phyloP scores from a whole-genome alignment of 1,140 invertebrate genomes.

The Lucilia cuprina region DNA sequence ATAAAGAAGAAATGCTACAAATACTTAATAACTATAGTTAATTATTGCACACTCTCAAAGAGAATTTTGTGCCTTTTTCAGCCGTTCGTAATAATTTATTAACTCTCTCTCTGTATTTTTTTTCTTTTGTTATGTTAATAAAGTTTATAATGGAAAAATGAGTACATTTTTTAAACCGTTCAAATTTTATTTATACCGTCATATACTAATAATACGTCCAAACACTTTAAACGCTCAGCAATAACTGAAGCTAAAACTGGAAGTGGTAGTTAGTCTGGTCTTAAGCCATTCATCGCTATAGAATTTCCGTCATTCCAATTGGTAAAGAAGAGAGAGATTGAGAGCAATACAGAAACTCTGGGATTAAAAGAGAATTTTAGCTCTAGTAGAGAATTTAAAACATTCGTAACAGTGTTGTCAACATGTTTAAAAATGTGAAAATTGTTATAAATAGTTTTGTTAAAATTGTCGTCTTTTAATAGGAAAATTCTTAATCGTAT shows the following conservation, averaged over 20 bases:
- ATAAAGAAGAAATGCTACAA: constrained; percentile 7
- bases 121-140: background rate
- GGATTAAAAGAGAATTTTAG: background rate
- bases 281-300: constrained; percentile 15
- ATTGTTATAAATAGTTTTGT: too few relatives aligned
- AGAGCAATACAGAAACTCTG: background rate
- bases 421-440: background rate
- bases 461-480: too few relatives aligned
- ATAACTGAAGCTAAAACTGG: constrained; percentile 48
- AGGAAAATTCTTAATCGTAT: too few relatives aligned
- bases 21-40: background rate
- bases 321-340: background rate
- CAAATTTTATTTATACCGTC: background rate
- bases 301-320: constrained; percentile 36
- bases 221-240: constrained; percentile 47
- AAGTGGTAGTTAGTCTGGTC: background rate
- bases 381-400: background rate
- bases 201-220: constrained; percentile 48
- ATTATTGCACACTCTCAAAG: background rate
- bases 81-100: background rate
- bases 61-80: too few relatives aligned
- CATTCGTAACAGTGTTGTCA: background rate
- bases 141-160: background rate
- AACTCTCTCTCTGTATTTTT: constrained; percentile 10
- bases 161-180: background rate